phyloP scores from a whole-genome alignment of 2,797 vertebrate genomes.

The Setipinna tenuifilis region DNA sequence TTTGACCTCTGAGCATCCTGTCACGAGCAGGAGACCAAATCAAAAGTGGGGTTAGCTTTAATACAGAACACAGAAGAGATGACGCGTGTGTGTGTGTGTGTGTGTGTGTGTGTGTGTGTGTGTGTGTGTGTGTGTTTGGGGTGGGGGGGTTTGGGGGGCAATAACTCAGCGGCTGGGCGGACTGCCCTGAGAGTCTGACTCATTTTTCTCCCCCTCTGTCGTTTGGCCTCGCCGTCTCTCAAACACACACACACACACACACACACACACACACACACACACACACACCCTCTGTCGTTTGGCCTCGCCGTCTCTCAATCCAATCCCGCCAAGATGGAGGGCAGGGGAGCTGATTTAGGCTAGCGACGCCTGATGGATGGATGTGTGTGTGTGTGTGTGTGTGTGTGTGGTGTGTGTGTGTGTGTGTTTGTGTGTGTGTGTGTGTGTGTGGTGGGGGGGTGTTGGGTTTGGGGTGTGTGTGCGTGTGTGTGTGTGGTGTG shows the following conservation, averaged over 20 bases:
- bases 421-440: too few species aligned
- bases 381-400: too few species aligned
- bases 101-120: too few species aligned
- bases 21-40: background rate
- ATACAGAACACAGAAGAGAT: background rate
- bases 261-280: too few species aligned
- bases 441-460: too few species aligned
- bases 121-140: too few species aligned
- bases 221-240: background rate
- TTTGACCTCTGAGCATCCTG: background rate
- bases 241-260: too few species aligned
- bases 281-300: background rate
- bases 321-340: background rate
- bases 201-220: background rate
- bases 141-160: conserved; percentile 38
- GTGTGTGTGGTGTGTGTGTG: too few species aligned
- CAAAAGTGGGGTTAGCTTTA: background rate
- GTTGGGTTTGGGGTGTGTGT: too few species aligned
- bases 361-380: background rate
- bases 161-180: background rate
- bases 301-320: conserved; percentile 7
- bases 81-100: background rate
- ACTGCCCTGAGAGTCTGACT: background rate
- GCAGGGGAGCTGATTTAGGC: conserved; percentile 5
- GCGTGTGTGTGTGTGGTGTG: too few species aligned